Evolutionary conservation across 1,140 invertebrate species (phyloP).

Genomic region (Neocloeon triangulifer): DNA sequence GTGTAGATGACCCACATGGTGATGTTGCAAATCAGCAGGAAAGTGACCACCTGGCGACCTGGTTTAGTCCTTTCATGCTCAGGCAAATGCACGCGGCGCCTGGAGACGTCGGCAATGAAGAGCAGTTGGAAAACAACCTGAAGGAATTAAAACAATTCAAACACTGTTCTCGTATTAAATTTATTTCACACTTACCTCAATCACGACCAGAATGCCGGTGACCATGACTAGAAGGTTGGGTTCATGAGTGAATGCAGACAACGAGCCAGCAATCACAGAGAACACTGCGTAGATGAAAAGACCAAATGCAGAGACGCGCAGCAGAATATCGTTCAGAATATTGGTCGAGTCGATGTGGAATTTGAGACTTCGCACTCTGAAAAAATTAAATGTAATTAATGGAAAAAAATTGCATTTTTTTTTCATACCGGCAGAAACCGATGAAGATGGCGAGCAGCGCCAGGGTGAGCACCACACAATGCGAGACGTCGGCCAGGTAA

Average conservation of each 20-base stretch:
- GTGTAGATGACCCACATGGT: constrained; percentile 92
- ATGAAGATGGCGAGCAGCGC: constrained; percentile 74
- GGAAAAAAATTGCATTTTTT: constrained; percentile 11
- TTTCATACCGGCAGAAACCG: constrained; percentile 55
- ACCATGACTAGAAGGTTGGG: constrained; percentile 76
- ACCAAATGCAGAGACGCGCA: constrained; percentile 77
- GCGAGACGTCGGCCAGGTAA: constrained; percentile 73
- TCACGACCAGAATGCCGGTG: constrained; percentile 60
- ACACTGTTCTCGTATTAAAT: too few relatives aligned
- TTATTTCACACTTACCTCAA: constrained; percentile 51
- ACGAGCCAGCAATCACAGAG: constrained; percentile 71
- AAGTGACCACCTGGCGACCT: constrained; percentile 84
- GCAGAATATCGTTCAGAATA: constrained; percentile 70
- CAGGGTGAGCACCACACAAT: constrained; percentile 65
- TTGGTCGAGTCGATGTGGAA: constrained; percentile 56
- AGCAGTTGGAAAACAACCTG: constrained; percentile 77
- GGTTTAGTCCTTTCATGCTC: constrained; percentile 85
- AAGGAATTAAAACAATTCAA: too few relatives aligned
- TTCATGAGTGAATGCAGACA: constrained; percentile 59
- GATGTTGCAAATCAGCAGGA: constrained; percentile 82
- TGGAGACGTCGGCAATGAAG: constrained; percentile 84
- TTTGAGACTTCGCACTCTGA: constrained; percentile 62
- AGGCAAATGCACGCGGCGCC: constrained; percentile 66
- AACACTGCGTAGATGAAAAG: constrained; percentile 81
- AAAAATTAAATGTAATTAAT: constrained; percentile 9